Conservation (phyloP, 1,140 invertebrate species). For the Triops longicaudatus region DNA sequence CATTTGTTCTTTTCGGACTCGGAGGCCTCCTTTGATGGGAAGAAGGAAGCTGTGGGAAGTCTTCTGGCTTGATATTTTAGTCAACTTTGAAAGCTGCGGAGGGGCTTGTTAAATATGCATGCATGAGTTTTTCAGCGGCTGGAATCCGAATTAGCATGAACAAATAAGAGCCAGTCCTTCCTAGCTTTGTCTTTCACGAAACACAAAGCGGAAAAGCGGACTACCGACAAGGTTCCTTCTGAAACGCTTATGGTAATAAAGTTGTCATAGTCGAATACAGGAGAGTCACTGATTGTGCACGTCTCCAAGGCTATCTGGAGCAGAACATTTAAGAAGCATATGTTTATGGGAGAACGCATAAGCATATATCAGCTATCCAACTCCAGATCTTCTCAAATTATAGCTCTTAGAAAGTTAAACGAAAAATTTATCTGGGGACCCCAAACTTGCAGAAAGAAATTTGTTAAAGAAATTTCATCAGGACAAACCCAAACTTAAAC, state of each 20-base stretch:
- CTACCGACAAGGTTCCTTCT: not conserved
- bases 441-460: too few relatives aligned
- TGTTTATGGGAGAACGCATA: not conserved
- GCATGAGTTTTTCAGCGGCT: not conserved
- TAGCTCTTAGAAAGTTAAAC: not conserved
- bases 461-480: too few relatives aligned
- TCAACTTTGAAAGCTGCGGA: not conserved
- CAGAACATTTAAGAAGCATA: not conserved
- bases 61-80: not conserved
- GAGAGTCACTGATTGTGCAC: not conserved
- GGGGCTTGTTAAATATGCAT: not conserved
- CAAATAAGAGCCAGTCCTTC: not conserved
- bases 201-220: not conserved
- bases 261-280: not conserved
- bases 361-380: not conserved
- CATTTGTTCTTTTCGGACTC: not conserved
- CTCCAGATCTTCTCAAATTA: not conserved
- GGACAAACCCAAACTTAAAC: too few relatives aligned
- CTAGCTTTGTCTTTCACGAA: not conserved
- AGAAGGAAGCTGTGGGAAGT: not conserved
- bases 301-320: not conserved
- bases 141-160: slow-evolving; percentile 1
- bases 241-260: not conserved
- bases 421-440: too few relatives aligned
- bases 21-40: not conserved